Evolutionary conservation across 2,113 vertebrate species (phyloP).

Genomic region (Oriolus oriolus): DNA sequence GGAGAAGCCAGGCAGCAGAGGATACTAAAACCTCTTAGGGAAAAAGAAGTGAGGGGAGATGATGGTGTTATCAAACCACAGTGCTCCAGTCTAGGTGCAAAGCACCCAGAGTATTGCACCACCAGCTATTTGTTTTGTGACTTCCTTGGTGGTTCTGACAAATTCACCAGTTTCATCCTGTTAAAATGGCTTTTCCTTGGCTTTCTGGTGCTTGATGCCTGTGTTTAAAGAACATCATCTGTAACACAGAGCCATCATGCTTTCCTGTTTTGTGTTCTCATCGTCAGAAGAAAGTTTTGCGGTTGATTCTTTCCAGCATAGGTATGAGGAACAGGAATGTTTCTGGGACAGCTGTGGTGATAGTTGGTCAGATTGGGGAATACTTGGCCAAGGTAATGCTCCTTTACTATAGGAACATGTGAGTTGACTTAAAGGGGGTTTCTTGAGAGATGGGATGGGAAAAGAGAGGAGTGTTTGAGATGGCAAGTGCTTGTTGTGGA

Average conservation of each 20-base stretch:
- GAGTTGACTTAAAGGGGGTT: background rate
- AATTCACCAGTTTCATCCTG: background rate
- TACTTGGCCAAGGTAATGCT: background rate
- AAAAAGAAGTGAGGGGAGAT: background rate
- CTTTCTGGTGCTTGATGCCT: background rate
- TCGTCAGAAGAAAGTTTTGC: background rate
- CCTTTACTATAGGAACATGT: rapidly evolving
- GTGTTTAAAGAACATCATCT: background rate
- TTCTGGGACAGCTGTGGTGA: background rate
- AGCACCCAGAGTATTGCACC: background rate
- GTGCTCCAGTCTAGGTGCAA: background rate
- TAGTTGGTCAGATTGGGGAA: background rate
- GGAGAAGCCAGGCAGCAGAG: background rate
- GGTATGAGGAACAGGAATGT: background rate
- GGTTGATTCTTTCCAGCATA: rapidly evolving
- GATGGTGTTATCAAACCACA: background rate
- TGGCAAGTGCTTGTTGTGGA: background rate
- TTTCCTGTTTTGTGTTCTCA: background rate
- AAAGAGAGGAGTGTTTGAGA: background rate
- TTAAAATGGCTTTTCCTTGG: background rate
- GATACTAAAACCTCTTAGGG: background rate
- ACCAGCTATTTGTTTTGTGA: background rate
- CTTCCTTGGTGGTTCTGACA: background rate
- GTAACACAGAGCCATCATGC: background rate
- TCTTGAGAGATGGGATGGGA: background rate